Evolutionary conservation across 2,797 vertebrate genomes (phyloP).

Genomic region (Valencia hispanica): DNA sequence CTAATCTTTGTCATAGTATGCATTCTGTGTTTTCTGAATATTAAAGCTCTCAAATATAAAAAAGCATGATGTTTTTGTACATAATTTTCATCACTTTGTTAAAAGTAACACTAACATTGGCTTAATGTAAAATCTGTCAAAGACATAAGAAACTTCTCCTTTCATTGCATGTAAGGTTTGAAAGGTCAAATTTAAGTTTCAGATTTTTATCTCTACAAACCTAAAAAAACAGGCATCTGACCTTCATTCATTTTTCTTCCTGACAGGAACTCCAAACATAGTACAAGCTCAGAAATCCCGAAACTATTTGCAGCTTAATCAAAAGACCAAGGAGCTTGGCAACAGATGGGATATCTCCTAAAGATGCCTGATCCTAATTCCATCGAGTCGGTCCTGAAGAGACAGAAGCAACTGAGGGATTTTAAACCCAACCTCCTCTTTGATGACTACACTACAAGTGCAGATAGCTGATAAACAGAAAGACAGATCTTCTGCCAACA

Average conservation of each 20-base stretch:
- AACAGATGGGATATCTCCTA: slow-evolving; percentile 13
- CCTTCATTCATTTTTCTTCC: slow-evolving; percentile 11
- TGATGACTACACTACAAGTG: not conserved
- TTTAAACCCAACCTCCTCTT: not conserved
- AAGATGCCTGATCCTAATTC: slow-evolving; percentile 2
- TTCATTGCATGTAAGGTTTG: not conserved
- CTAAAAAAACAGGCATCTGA: slow-evolving; percentile 12
- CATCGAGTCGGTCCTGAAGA: not conserved
- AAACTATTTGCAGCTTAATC: slow-evolving; percentile 1
- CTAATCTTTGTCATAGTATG: not conserved
- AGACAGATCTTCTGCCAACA: not conserved
- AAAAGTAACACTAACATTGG: not conserved
- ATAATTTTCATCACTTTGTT: not conserved
- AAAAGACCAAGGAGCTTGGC: slow-evolving; percentile 5
- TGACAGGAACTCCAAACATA: slow-evolving; percentile 16
- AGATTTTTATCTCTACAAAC: slow-evolving; percentile 12
- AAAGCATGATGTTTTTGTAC: not conserved
- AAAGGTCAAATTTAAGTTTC: slow-evolving; percentile 9
- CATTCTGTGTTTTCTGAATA: not conserved
- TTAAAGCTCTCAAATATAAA: not conserved
- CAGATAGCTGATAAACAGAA: not conserved
- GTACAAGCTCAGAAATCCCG: not conserved
- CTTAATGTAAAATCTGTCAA: not conserved
- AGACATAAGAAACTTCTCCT: not conserved
- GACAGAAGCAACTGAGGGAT: not conserved